Base-by-base conservation (phyloP, 2,797 vertebrate genomes). In the Hydrolagus colliei region DNA sequence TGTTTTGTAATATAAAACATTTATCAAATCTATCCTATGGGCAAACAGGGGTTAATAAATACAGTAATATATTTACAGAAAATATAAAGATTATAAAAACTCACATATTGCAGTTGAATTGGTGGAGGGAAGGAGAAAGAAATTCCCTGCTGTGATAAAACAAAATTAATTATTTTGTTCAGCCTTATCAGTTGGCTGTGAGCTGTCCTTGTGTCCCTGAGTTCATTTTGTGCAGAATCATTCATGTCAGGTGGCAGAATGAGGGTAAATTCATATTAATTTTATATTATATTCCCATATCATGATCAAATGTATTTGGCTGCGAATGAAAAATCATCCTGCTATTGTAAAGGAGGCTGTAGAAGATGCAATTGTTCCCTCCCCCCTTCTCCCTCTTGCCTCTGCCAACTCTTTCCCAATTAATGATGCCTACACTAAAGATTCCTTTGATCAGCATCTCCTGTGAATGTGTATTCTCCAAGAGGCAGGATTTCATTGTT, bases 401-500 rank as follows among this genome's bases (percentile, higher is more conserved):
- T 20, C 62, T 35, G 62, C 22, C 22, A 67, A 12, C n/a, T 68
- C 63, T 12, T 67, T 82, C 27, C 27, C 32, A 41, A 41, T 82
- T 61, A 82, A 67, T 18, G 27, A 67, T 22, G 63, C 78, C 27
- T 32, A 82, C 11, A 27, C 27, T 82, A 62, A 7, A 3, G 12
- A 27, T 82, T 82, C 62, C 78, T 41, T 67, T 67, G 13, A 67
- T 82, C 63, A 82, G 63, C 27, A 8, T 79, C 77, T 82, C 78
- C 67, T 67, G 14, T 82, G 14, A 82, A 82, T 16, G 7, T 67
- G 4, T 35, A 35, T 32, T 80, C 62, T 67, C 27, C 27, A 68
- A 82, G 61, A 41, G 63, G 63, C 27, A 35, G 63, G 35, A 35
- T 62, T 65, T 62, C 32, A 67, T 35, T 2, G 8, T 82, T 35